Base-by-base conservation (phyloP, 2,888 invertebrate genomes). In the Miltochrista miniata region DNA sequence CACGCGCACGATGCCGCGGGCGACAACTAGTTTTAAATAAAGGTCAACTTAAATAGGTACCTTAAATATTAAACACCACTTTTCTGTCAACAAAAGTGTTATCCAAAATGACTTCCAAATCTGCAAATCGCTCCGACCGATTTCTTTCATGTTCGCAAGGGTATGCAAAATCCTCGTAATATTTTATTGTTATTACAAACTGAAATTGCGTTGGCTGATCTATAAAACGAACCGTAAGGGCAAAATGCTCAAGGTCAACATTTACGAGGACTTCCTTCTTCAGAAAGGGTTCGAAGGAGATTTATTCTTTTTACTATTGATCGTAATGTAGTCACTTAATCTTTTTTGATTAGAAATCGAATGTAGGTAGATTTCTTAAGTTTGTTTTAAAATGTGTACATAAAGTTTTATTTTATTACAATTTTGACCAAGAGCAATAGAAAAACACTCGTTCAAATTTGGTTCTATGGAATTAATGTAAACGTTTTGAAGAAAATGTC, bases 101-200 rank as follows among this genome's bases (percentile, higher is more conserved):
- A n/a, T n/a, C n/a, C n/a, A n/a, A n/a, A n/a, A n/a, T n/a, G n/a
- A n/a, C 37, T 51, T 29, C 33, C 11, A 24, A 45, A 44, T 29
- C 39, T 53, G 51, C 36, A 55, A 67, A 56, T 57, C 58, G 46
- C 61, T 61, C 63, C 31, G n/a, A 48, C 37, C 48, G 44, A 50
- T 48, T 46, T 40, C 51, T 58, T 56, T 59, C 51, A 58, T 43
- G 43, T 60, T 36, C 51, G 55, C 48, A 52, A 35, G 57, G 46
- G 50, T 56, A 61, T 68, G 72, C 71, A 72, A 68, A 64, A 58
- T 42, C 18, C 61, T 65, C 69, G 64, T 73, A 66, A 70, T 70
- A 74, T 75, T 74, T 76, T 74, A 76, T 76, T 75, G 70, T 67
- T 70, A 74, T 75, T 54, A 58, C 58, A 42, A 39, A 50, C 38